phyloP scores from a whole-genome alignment of 2,797 vertebrate species.

The Sylvia borin region DNA sequence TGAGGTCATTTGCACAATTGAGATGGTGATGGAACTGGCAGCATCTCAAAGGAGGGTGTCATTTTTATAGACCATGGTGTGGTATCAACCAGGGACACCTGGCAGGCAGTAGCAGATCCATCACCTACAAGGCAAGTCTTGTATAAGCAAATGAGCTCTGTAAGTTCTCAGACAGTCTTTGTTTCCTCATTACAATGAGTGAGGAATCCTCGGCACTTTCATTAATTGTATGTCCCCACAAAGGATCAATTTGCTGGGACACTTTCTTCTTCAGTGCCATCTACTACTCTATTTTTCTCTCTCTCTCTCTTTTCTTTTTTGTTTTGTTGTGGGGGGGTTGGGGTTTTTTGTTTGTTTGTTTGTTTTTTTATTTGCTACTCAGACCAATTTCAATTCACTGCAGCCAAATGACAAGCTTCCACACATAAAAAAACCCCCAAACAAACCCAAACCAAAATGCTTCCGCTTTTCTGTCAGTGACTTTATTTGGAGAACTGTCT shows the following conservation, averaged over 20 bases:
- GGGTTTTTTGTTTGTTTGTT: neutral
- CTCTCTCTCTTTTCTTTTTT: neutral
- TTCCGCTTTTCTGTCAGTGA: neutral
- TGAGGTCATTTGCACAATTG: neutral
- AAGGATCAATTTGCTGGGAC: neutral
- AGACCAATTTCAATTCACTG: neutral
- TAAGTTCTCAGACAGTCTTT: neutral
- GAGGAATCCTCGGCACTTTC: neutral
- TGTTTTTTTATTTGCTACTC: neutral
- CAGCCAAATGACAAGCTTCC: neutral
- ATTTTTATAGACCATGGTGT: neutral
- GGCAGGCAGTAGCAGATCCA: neutral
- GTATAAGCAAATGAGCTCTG: neutral
- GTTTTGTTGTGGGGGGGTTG: too few relatives aligned
- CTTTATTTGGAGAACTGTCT: slow-evolving; percentile 8
- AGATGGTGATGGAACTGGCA: neutral
- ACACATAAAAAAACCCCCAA: neutral
- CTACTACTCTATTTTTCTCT: neutral
- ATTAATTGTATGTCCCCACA: neutral
- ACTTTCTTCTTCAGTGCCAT: neutral
- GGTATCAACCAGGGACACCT: neutral
- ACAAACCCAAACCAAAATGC: neutral
- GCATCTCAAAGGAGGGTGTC: neutral
- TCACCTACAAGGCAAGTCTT: neutral
- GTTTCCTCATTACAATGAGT: neutral